phyloP scores from a whole-genome alignment of 2,888 invertebrate genomes.

The Augochlorella aurata region DNA sequence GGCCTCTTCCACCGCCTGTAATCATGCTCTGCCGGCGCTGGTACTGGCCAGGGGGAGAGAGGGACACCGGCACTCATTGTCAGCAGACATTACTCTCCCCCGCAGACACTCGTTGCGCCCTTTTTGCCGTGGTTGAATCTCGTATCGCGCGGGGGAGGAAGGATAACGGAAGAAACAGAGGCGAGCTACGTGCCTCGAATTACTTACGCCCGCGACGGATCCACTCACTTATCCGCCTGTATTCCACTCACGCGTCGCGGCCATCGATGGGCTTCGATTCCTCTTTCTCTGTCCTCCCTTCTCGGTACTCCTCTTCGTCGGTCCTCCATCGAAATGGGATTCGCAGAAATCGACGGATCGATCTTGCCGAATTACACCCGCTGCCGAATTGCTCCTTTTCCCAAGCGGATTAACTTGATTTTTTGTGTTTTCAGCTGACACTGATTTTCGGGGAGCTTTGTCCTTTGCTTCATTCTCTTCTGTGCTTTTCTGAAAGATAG shows the following conservation, averaged over 20 bases:
- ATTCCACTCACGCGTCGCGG: constrained; percentile 45
- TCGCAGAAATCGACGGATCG: no score
- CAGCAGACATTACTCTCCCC: constrained; percentile 62
- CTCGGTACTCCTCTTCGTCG: background rate
- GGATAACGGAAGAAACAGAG: constrained; percentile 49
- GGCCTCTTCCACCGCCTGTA: constrained; percentile 47
- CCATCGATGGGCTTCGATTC: constrained; percentile 49
- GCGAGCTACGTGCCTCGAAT: constrained; percentile 39
- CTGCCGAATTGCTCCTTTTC: no score
- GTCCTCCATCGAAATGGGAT: no score
- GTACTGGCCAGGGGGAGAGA: constrained; percentile 1
- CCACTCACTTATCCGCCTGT: background rate
- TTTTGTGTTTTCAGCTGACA: no score
- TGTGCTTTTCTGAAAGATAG: no score
- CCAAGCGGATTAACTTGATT: no score
- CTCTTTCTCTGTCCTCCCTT: background rate
- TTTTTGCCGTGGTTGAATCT: constrained; percentile 51
- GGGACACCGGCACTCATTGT: constrained; percentile 52
- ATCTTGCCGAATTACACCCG: no score
- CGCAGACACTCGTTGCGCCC: constrained; percentile 59
- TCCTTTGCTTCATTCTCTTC: no score
- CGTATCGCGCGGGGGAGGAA: constrained; percentile 20
- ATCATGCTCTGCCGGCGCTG: constrained; percentile 54
- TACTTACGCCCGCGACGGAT: constrained; percentile 14
- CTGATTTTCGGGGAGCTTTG: no score